Evolutionary conservation across 2,113 vertebrate genomes (phyloP), one percentile per base, ranked within the genome.

Genomic region (Cololabis saira): DNA sequence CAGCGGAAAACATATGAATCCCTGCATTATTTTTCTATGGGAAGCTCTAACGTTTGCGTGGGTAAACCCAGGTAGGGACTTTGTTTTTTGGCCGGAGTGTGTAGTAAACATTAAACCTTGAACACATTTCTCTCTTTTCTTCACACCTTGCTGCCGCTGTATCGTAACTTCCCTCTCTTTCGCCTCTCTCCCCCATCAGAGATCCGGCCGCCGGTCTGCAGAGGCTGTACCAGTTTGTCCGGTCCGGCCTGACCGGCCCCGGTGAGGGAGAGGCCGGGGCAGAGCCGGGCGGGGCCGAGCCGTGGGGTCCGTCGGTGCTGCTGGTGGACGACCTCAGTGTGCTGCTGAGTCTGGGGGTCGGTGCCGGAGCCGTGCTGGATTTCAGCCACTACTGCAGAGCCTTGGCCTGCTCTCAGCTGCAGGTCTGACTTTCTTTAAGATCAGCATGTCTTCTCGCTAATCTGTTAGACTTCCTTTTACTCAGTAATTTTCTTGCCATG

Each of bases 381-480:
- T 96, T 98, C 79, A 80, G 95, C 60, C 97, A 98, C 76, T 98
- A 97, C 89, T 99, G 97, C 90, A 82, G 92, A n/a, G 92, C 89
- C 1, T 13, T 55, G 0, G 82, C 98, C 74, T 98, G 95, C 90
- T 85, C 74, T 6, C 81, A 91, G 75, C 79, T 94, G 2, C 83
- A 96, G 96, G 97, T 76, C 40, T 17, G 16, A 45, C 18, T 0
- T 52, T 56, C 3, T 14, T 0, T 8, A 17, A 48, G n/a, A 43
- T n/a, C 51, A 1, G 2, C 19, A 14, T 9, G 8, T 33, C n/a
- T 37, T 56, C 4, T 41, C 18, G 14, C 17, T 13, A 22, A 8
- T 16, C 27, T 30, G 2, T 17, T 11, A 30, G n/a, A 30, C 8
- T 27, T 27, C 24, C 24, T 27, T 3, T 3, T 27, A 5, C 24